phyloP scores from a whole-genome alignment of 2,888 invertebrate genomes.

The Andrena camellia region DNA sequence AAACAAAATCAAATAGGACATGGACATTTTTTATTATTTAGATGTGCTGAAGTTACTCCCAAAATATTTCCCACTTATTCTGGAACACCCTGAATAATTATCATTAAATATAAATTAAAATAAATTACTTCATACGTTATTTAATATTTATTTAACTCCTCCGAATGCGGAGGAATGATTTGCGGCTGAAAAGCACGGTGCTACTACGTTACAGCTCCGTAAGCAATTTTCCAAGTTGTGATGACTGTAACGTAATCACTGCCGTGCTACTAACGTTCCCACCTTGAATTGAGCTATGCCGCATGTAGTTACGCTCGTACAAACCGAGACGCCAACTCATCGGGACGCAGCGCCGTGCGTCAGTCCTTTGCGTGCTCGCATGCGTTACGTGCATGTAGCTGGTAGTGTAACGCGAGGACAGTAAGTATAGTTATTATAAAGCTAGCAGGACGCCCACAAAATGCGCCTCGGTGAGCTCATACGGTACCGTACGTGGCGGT shows the following conservation, averaged over 20 bases:
- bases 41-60: too few relatives aligned
- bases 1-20: too few relatives aligned
- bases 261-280: slow-evolving; percentile 62
- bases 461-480: slow-evolving; percentile 57
- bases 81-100: too few relatives aligned
- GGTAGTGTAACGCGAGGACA: slow-evolving; percentile 73
- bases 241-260: slow-evolving; percentile 72
- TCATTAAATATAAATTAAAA: too few relatives aligned
- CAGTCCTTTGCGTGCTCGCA: slow-evolving; percentile 68
- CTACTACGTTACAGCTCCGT: slow-evolving; percentile 58
- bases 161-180: slow-evolving; percentile 49
- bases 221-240: slow-evolving; percentile 59
- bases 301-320: slow-evolving; percentile 46
- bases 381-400: slow-evolving; percentile 72
- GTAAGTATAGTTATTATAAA: slow-evolving; percentile 80
- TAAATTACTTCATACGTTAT: too few relatives aligned
- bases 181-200: slow-evolving; percentile 58
- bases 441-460: slow-evolving; percentile 68
- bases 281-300: slow-evolving; percentile 55
- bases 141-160: too few relatives aligned
- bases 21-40: too few relatives aligned
- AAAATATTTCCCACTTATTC: too few relatives aligned
- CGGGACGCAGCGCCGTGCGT: slow-evolving; percentile 39
- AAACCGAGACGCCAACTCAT: slow-evolving; percentile 25
- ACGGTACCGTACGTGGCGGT: slow-evolving; percentile 19